Base-by-base conservation (phyloP, 2,888 invertebrate genomes). In the Monoplex corrugatus region DNA sequence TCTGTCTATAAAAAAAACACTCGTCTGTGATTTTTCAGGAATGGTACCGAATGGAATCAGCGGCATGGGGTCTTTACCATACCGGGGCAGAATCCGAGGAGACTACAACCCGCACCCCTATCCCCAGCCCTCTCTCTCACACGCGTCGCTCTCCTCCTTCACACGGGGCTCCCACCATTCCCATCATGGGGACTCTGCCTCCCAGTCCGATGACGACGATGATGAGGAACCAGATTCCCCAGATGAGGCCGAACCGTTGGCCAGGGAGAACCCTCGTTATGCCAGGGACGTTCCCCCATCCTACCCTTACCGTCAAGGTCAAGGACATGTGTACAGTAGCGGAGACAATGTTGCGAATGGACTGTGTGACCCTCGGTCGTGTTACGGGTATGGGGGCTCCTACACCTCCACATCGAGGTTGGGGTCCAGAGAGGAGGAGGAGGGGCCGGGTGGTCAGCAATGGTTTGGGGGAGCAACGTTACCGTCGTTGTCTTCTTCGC, bases 131-230 rank as follows among this genome's bases (percentile, higher is more conserved):
- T 82, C 50, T 45, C 57, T 38, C 32, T 80, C 87, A 2, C 32
- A 63, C 50, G 5, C 57, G 23, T 88, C 87, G 43, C 82, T 83
- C 35, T 82, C 88, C 44, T 32, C 83, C 68, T 63, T 88, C 88
- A 43, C 82, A 6, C n/a, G 50, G 13, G n/a, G 35, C 40, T 45
- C 87, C 50, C 78, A 50, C 35, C 44, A 88, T 32, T 35, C 23
- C n/a, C 87, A 75, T 2, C 38, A 75, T 2, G 44, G 23, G 0
- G 75, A 32, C 0, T 57, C 57, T 0, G 35, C 19, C 19, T 87
- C 87, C 0, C 87, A 80, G 40, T 87, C 87, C 0, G 88, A 57
- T 16, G 57, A 57, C 5, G 57, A 57, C 5, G 57, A 57, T 1
- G 57, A 57, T 1, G 57, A 88, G 32, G 82, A 68, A 1, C 32